phyloP scores from a whole-genome alignment of 2,797 vertebrate species.

The Falco columbarius region DNA sequence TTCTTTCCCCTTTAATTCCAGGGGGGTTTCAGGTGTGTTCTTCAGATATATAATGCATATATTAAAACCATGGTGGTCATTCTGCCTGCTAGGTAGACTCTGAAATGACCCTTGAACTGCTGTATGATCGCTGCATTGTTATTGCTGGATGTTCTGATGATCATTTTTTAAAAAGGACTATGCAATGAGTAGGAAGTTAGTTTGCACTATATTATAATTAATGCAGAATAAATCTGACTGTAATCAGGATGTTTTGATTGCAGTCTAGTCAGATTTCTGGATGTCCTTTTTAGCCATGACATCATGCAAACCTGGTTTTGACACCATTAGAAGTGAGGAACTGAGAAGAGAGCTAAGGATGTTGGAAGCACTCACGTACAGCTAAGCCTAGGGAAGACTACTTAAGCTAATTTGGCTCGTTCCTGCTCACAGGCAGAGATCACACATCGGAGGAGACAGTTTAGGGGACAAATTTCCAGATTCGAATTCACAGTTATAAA shows the following conservation, averaged over 20 bases:
- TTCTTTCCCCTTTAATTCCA: background rate
- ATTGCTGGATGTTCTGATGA: background rate
- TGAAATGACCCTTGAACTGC: background rate
- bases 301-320: background rate
- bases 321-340: background rate
- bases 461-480: background rate
- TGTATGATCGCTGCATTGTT: background rate
- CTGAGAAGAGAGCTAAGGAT: background rate
- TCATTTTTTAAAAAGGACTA: background rate
- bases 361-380: background rate
- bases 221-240: constrained; percentile 6
- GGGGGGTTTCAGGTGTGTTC: background rate
- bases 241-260: constrained; percentile 65
- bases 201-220: constrained; percentile 17
- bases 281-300: constrained; percentile 10
- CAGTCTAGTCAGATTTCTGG: background rate
- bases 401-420: background rate
- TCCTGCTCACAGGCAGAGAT: background rate
- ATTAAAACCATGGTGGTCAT: background rate
- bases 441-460: background rate
- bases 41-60: background rate
- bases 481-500: background rate
- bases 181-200: background rate
- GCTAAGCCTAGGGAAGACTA: background rate
- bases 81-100: background rate